Base-by-base conservation (phyloP, 2,888 invertebrate genomes). In the Incurvaria masculella region DNA sequence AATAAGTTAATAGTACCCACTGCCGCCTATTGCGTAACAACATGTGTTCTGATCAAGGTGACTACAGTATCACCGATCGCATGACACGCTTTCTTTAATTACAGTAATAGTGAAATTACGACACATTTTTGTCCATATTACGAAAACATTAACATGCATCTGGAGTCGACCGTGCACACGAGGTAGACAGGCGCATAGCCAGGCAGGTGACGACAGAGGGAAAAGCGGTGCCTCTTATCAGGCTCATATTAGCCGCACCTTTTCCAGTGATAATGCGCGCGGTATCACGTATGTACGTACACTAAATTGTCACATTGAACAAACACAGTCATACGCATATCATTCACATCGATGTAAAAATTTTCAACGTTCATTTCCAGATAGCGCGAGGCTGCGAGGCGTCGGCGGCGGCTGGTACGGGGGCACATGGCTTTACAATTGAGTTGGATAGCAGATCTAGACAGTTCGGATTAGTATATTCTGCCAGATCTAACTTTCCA, bases 401-500 rank as follows among this genome's bases (percentile, higher is more conserved):
- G 17, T 14, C 19, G 41, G 21, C 41, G 33, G 33, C 4, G 33
- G 33, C 11, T 14, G 11, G 33, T n/a, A n/a, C 33, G 14, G 11
- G 6, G 14, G 10, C 42, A 14, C 42, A 42, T 42, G 75, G 72
- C 64, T 69, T 66, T 68, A 70, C 71, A 72, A 70, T 69, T 76
- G 76, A 79, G 79, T 79, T 79, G 79, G 79, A 79, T 72, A 75
- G 79, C 71, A 68, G 79, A 79, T 79, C 79, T 76, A 69, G 76
- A 74, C 79, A 79, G 78, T 75, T 73, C 69, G 56, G 61, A 55
- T 51, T 59, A 48, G 57, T 63, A 63, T 62, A 47, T 47, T 69
- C 74, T 79, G 79, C 79, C 79, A 79, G 79, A 79, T 79, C 79
- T 79, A 79, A 79, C 79, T 79, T 79, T 79, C 79, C 79, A 79